Base-by-base conservation (phyloP, 2,797 vertebrate species). In the Lepilemur ruficaudatus region DNA sequence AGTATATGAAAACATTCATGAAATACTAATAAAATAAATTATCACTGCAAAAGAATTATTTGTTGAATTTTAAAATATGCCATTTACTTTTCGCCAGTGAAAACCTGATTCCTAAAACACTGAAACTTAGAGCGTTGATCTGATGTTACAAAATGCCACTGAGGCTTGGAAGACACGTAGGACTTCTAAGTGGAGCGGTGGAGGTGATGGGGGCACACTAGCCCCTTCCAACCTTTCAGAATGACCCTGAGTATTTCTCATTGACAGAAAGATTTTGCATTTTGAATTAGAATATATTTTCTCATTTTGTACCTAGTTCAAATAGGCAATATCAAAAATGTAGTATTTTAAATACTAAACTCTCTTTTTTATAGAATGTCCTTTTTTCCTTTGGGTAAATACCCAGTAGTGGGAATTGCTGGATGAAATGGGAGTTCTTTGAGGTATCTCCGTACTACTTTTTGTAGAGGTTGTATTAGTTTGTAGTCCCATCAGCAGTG, bases 21-120 rank as follows among this genome's bases (percentile, higher is more conserved):
- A 83, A 91, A 83, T 90, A 25, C 38, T 91, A 94, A 75, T 88
- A 88, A 91, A 70, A 78, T 88, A 38, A 83, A 30, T 70, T 63
- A 65, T 80, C 73, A 76, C 41, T 95, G 63, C 88, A 80, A 94
- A 83, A 88, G n/a, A 95, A 94, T 63, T 91, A 86, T 43, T 94
- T 61, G 35, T 32, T 85, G 22, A 86, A 86, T 95, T 95, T 92
- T 65, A 15, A 84, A 95, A 76, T 69, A 72, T 32, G 81, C 38
- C 83, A 5, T 52, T 85, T 79, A 61, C 6, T 78, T 96, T 90
- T 73, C 86, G 46, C 30, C 7, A 52, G 30, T 85, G 13, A 4
- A 96, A 86, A n/a, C 35, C 85, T 80, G 87, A 46, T 61, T 95
- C 23, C 55, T 89, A 65, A 97, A 94, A 67, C 20, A 57, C 32